Conservation (phyloP, 1,140 invertebrate genomes). For the Venturia canescens region DNA sequence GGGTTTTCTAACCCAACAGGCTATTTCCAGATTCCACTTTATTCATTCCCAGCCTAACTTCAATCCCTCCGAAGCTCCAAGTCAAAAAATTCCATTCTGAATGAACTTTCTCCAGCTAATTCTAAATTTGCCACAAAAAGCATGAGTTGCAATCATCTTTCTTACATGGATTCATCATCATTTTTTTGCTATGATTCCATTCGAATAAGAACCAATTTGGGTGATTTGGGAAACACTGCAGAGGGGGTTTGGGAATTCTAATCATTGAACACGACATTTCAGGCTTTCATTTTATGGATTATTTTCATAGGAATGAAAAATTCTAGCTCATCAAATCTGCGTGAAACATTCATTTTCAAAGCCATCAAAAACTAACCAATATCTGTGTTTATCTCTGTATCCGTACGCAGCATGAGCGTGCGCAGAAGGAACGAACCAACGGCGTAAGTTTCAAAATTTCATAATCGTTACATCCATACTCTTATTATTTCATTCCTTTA, state of each 20-base stretch:
- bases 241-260: too few species aligned
- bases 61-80: neutral
- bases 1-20: neutral
- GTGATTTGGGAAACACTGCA: too few species aligned
- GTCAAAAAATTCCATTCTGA: too few species aligned
- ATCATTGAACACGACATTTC: too few species aligned
- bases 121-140: neutral
- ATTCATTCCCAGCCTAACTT: neutral
- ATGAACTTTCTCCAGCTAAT: too few species aligned
- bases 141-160: too few species aligned
- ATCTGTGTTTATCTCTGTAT: constrained; percentile 16
- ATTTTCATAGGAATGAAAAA: neutral
- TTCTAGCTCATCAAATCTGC: neutral
- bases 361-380: constrained; percentile 2
- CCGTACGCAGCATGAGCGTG: constrained; percentile 65
- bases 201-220: too few species aligned
- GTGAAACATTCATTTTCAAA: neutral
- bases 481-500: neutral
- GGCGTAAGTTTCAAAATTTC: constrained; percentile 75
- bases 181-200: too few species aligned
- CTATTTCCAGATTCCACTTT: neutral
- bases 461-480: neutral
- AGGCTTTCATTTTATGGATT: too few species aligned
- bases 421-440: constrained; percentile 77
- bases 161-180: too few species aligned